These are phyloP conservation scores for Chrysaora quinquecirrha DNA, from an alignment of 30 jellyfish, hydroid and myxozoan genomes.

Conservation along the genomic window DNA sequence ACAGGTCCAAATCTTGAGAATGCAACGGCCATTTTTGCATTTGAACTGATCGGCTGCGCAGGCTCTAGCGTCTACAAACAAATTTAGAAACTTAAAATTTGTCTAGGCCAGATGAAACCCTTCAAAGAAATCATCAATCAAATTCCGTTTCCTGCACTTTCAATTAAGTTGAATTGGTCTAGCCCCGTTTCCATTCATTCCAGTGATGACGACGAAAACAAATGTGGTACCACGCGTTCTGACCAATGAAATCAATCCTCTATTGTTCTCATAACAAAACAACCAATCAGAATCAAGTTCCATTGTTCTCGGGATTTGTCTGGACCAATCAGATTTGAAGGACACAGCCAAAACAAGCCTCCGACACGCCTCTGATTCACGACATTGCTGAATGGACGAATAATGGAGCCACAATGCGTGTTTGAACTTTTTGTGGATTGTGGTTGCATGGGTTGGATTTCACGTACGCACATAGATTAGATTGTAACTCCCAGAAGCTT, in stretches of 20 bases:
- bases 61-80: neutral
- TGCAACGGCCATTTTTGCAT: constrained; percentile 67
- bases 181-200: neutral
- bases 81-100: neutral
- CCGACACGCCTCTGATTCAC: constrained; percentile 82
- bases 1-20: constrained; percentile 63
- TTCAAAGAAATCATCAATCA: too few relatives aligned
- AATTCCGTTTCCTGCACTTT: neutral
- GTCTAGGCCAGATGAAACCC: neutral
- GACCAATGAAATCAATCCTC: neutral
- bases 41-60: constrained; percentile 29
- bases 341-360: constrained; percentile 33
- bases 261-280: neutral
- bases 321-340: constrained; percentile 38
- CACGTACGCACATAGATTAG: neutral
- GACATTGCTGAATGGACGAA: constrained; percentile 34
- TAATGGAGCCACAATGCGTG: neutral
- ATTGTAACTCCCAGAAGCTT: too few relatives aligned
- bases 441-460: constrained; percentile 35
- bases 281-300: neutral
- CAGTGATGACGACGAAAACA: neutral
- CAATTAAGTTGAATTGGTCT: neutral
- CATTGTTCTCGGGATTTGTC: neutral
- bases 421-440: neutral
- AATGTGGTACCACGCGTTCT: neutral